phyloP scores from a whole-genome alignment of 1,140 invertebrate species.

The Leptoteleia sp. region DNA sequence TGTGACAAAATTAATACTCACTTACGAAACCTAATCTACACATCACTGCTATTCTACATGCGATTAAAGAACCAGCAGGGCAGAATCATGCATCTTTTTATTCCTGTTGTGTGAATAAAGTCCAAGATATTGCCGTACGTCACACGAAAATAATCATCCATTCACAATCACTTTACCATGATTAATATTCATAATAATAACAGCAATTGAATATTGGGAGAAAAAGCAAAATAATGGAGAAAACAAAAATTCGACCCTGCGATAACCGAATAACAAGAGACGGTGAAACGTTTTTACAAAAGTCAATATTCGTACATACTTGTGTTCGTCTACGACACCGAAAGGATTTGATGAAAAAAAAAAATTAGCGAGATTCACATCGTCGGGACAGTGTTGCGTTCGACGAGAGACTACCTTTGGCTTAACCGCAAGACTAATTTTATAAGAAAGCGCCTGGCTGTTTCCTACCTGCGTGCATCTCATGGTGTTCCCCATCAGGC shows the following conservation, averaged over 20 bases:
- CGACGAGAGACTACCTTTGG: slow-evolving; percentile 44
- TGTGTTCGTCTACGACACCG: too few relatives aligned
- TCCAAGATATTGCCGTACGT: neutral
- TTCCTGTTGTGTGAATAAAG: neutral
- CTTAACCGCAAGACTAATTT: slow-evolving; percentile 48
- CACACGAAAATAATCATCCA: neutral
- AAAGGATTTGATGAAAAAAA: slow-evolving; percentile 8
- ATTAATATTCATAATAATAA: too few relatives aligned
- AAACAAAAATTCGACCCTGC: too few relatives aligned
- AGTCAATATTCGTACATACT: neutral
- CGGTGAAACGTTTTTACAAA: neutral
- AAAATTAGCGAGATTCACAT: slow-evolving; percentile 8
- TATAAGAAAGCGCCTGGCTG: slow-evolving; percentile 39
- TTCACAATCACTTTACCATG: neutral
- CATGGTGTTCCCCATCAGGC: slow-evolving; percentile 59
- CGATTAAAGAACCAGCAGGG: neutral
- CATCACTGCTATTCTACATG: neutral
- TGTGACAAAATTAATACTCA: too few relatives aligned
- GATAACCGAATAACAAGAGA: too few relatives aligned
- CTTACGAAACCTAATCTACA: too few relatives aligned
- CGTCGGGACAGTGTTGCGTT: slow-evolving; percentile 22
- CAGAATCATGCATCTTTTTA: neutral
- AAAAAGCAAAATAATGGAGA: too few relatives aligned
- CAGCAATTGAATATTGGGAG: too few relatives aligned
- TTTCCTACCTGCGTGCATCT: slow-evolving; percentile 40